Conservation (phyloP, 2,888 invertebrate species). For the Pyrochroa serraticornis region DNA sequence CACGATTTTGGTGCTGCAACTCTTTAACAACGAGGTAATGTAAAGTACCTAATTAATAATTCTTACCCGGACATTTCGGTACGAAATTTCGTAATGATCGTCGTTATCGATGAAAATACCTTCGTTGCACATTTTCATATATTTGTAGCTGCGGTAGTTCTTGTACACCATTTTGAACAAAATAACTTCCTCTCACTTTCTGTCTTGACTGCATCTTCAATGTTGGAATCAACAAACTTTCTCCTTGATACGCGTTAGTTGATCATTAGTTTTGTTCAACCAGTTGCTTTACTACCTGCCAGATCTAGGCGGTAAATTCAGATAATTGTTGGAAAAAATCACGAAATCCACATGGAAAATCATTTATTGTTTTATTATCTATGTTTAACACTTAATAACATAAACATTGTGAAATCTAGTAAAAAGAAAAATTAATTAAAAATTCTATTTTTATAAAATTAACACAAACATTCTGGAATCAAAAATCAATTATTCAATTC, state of each 20-base stretch:
- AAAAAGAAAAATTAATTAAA: no score
- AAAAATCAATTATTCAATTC: conserved; percentile 4
- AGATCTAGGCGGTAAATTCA: no score
- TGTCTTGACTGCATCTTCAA: conserved; percentile 16
- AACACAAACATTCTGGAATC: no score
- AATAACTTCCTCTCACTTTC: conserved; percentile 11
- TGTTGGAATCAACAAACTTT: not conserved
- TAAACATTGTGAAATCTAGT: no score
- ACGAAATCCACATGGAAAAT: no score
- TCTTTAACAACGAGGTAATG: not conserved
- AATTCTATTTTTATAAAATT: no score
- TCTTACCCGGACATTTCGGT: conserved; percentile 19
- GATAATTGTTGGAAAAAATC: no score
- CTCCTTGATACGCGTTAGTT: no score
- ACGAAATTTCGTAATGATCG: conserved; percentile 9
- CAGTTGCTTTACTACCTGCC: no score
- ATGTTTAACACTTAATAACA: no score
- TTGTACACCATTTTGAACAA: conserved; percentile 18
- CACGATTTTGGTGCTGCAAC: not conserved
- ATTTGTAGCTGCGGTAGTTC: conserved; percentile 18
- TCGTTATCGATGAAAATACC: conserved; percentile 10
- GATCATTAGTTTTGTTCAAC: no score
- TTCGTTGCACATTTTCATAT: conserved; percentile 18
- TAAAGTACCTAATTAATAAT: conserved; percentile 5
- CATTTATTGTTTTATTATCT: no score